These are phyloP conservation scores for Promerops cafer DNA, from an alignment of 2,113 vertebrate genomes.

Conservation along the genomic window DNA sequence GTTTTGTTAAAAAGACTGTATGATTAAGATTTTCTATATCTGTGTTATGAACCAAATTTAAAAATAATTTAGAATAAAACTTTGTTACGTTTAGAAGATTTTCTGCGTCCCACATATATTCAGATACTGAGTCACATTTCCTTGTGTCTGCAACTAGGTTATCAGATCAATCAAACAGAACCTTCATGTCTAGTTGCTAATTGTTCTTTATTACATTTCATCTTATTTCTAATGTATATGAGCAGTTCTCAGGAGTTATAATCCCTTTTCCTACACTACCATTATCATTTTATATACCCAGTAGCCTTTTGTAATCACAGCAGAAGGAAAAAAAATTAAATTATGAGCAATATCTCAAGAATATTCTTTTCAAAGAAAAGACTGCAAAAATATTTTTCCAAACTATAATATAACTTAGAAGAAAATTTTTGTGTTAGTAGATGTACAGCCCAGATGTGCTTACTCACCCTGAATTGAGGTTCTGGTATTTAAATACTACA, in stretches of 20 bases:
- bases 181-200: neutral
- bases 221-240: neutral
- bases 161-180: neutral
- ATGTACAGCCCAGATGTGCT: neutral
- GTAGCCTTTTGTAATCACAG: neutral
- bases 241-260: neutral
- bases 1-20: neutral
- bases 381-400: neutral
- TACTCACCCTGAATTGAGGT: neutral
- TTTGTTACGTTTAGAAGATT: neutral
- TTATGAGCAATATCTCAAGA: neutral
- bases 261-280: neutral
- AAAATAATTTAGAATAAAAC: neutral
- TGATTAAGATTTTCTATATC: neutral
- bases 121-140: neutral
- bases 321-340: neutral
- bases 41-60: neutral
- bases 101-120: neutral
- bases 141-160: neutral
- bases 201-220: neutral
- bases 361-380: conserved; percentile 25
- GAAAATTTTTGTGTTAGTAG: neutral
- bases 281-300: neutral
- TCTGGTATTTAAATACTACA: neutral
- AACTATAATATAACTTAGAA: neutral